Conservation (phyloP, 2,888 invertebrate species). For the Drosophila paracracens region DNA sequence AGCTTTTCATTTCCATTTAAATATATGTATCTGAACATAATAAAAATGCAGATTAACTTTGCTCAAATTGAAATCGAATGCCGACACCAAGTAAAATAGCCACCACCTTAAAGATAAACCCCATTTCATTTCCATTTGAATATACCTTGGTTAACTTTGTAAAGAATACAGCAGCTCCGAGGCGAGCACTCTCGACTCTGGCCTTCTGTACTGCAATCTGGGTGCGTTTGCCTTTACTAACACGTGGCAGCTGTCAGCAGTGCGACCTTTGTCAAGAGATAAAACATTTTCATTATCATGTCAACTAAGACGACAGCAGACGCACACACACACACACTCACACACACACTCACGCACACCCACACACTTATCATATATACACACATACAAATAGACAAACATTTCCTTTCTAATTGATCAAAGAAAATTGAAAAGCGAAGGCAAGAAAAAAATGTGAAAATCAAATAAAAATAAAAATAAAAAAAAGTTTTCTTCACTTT, state of each 20-base stretch:
- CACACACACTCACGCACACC: neutral
- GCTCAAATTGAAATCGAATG: neutral
- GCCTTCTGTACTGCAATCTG: conserved; percentile 34
- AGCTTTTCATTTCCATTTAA: neutral
- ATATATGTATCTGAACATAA: accelerated
- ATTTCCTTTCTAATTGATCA: conserved; percentile 66
- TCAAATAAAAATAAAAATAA: conserved; percentile 5
- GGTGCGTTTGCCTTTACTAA: conserved; percentile 40
- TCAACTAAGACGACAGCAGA: conserved; percentile 37
- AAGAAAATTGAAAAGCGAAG: conserved; percentile 48
- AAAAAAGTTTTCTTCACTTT: conserved; percentile 52
- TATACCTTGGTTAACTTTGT: neutral
- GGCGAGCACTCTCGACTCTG: neutral
- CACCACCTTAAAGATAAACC: neutral
- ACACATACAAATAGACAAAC: conserved; percentile 1
- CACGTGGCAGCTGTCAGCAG: conserved; percentile 52
- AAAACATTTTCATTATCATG: conserved; percentile 62
- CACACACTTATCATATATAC: conserved; percentile 6
- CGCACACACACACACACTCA: conserved; percentile 8
- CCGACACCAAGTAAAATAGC: too few relatives aligned
- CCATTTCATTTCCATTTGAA: neutral
- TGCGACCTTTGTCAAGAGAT: conserved; percentile 62
- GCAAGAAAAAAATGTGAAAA: neutral
- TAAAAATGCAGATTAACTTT: neutral
- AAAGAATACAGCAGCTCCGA: neutral